Evolutionary conservation across 2,797 vertebrate genomes (phyloP), one percentile per base, ranked within the genome.

Genomic region (Poeciliopsis turneri): DNA sequence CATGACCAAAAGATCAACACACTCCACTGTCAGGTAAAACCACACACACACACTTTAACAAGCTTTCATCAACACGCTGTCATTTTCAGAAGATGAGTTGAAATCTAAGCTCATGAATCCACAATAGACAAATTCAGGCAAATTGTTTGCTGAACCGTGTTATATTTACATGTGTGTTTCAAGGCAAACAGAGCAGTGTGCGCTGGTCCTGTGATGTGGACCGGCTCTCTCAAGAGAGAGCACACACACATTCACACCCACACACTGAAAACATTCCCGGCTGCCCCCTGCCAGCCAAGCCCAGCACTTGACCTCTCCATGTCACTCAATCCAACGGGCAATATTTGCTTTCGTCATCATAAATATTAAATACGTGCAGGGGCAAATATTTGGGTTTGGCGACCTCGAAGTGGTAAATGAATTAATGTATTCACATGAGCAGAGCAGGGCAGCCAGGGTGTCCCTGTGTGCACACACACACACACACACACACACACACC

Each of bases 341-440:
- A 93, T 95, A 90, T 96, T 96, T 96, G 90, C 92, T 93, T 95
- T 94, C 89, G 89, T 95, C 94, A 95, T 95, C 95, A 96, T 95
- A 95, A 95, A 95, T 96, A 96, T 96, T 94, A 96, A 96, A 95
- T 94, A 95, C 93, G 90, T 84, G 85, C 88, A 87, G 83, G 75
- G 88, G 93, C 89, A 95, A 96, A 96, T 96, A 96, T 96, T 95
- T 96, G 89, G 91, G 91, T 95, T 95, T 92, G 93, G 91, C 90
- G 86, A 94, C 92, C 89, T 92, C 92, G 84, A 96, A 96, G 95
- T 94, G 92, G 92, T 90, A 92, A 94, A 94, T 96, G 95, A 96
- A 96, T 95, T 94, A 92, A 93, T 91, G 93, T 92, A 96, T 96
- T 96, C 94, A 94, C 81, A 89, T 13, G 75, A 86, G 86, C 77